Evolutionary conservation across 2,113 vertebrate species (phyloP), one percentile per base, ranked within the genome.

Genomic region (Melospiza melodia): DNA sequence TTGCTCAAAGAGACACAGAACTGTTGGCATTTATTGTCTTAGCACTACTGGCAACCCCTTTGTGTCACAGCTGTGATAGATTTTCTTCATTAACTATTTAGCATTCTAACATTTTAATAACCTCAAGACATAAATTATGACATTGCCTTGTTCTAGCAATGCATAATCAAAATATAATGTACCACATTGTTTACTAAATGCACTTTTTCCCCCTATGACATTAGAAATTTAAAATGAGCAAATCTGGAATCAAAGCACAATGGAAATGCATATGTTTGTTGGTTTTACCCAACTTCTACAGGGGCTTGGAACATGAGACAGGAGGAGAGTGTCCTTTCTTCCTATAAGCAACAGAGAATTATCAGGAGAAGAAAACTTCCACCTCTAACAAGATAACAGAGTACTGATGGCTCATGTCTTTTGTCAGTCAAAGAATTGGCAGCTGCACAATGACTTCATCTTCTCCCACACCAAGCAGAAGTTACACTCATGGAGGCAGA

Each of bases 51-150:
- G 49, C 49, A 54, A 83, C 33, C 28, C 65, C n/a, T 62, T 89
- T 49, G 49, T 77, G 44, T 71, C 54, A 87, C 31, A 77, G 15
- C 28, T 79, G 39, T 73, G 39, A 68, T 31, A 33, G 16, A 62
- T 74, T 71, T 90, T 81, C n/a, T 82, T 94, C 33, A 68, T 55
- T 69, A 91, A 91, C 51, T 75, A 55, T 66, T 96, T 88, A 79
- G 57, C 48, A 91, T 90, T 69, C 24, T 66, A 69, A 15, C 76
- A n/a, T 83, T 89, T 94, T 95, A 89, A 90, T 80, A 86, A 89
- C 51, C 46, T 61, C 35, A 71, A 54, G 67, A 82, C 33, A 67
- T 85, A 83, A 75, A 86, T 93, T 80, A 89, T 37, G 39, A 77
- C 18, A 49, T 27, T 72, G 41, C 43, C 44, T 54, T 88, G 41